A percentile compares a stretch with the other conserved stretches of the same genome.
Conservation (phyloP, 2,888 invertebrate genomes). For the Leptopilina syphax region DNA sequence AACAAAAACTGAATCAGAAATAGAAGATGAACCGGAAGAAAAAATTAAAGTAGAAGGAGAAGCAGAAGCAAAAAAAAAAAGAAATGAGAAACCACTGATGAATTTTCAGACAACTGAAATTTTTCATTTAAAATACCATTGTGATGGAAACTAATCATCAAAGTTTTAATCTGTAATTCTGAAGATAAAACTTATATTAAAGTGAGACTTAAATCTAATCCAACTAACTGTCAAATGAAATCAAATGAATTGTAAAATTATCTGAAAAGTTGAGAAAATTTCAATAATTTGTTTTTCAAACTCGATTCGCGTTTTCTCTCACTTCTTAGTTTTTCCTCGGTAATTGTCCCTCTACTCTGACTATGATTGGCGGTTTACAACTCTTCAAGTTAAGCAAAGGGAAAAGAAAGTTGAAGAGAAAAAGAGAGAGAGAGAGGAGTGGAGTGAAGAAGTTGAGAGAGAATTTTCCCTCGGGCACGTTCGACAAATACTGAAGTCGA, state of each 20-base stretch:
- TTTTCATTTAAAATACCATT: neutral
- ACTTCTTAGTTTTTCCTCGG: neutral
- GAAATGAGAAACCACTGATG: neutral
- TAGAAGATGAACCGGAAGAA: no score
- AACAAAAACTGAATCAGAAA: no score
- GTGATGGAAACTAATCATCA: neutral
- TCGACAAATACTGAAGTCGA: slow-evolving; percentile 33
- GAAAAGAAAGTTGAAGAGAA: neutral
- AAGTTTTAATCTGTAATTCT: neutral
- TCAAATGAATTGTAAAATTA: slow-evolving; percentile 8
- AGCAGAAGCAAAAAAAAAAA: neutral
- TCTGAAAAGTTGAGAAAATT: slow-evolving; percentile 8
- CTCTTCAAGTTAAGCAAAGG: slow-evolving; percentile 1
- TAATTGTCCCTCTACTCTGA: slow-evolving; percentile 1
- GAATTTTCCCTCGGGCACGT: slow-evolving; percentile 31
- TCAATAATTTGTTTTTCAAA: slow-evolving; percentile 17
- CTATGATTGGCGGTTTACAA: slow-evolving; percentile 28
- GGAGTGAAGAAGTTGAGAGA: neutral
- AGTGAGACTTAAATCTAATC: slow-evolving; percentile 1
- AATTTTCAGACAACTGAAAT: no score
- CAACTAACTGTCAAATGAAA: slow-evolving; percentile 6
- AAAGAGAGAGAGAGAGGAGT: neutral
- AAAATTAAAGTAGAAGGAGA: no score
- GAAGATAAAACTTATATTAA: neutral
- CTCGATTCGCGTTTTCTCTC: neutral